phyloP scores from a whole-genome alignment of 2,888 invertebrate species.

The Nemotelus nigrinus region DNA sequence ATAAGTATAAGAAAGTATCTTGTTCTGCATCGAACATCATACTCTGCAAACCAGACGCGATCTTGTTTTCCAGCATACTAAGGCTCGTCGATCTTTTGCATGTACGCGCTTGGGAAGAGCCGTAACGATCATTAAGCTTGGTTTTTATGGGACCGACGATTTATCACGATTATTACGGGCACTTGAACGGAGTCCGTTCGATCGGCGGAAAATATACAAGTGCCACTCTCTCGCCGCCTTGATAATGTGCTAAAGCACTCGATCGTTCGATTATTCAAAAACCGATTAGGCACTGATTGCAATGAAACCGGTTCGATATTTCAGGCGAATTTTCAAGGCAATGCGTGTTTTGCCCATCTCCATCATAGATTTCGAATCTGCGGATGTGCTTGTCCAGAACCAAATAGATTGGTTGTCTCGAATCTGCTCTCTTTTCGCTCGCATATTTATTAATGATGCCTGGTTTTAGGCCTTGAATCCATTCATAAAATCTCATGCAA shows the following conservation, averaged over 20 bases:
- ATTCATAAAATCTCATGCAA: too few relatives aligned
- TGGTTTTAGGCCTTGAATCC: too few relatives aligned
- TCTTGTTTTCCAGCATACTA: not conserved
- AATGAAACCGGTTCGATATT: too few relatives aligned
- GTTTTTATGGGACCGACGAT: conserved; percentile 27
- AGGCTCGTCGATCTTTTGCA: conserved; percentile 31
- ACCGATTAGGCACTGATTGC: too few relatives aligned
- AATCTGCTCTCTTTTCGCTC: too few relatives aligned
- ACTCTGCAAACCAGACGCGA: not conserved
- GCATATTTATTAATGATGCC: too few relatives aligned
- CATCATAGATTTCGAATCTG: too few relatives aligned
- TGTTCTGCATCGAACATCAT: not conserved
- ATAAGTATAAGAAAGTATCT: not conserved
- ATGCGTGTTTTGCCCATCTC: too few relatives aligned
- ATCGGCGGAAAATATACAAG: not conserved
- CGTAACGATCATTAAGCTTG: conserved; percentile 26
- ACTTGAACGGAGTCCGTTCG: not conserved
- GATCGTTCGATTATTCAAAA: too few relatives aligned
- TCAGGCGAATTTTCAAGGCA: too few relatives aligned
- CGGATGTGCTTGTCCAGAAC: too few relatives aligned
- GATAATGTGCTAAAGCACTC: not conserved
- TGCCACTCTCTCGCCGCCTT: not conserved
- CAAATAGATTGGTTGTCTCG: too few relatives aligned
- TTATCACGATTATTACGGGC: conserved; percentile 39
- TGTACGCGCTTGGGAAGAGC: not conserved